Evolutionary conservation across 2,888 invertebrate species (phyloP).

Genomic region (Entomobrya multifasciata): DNA sequence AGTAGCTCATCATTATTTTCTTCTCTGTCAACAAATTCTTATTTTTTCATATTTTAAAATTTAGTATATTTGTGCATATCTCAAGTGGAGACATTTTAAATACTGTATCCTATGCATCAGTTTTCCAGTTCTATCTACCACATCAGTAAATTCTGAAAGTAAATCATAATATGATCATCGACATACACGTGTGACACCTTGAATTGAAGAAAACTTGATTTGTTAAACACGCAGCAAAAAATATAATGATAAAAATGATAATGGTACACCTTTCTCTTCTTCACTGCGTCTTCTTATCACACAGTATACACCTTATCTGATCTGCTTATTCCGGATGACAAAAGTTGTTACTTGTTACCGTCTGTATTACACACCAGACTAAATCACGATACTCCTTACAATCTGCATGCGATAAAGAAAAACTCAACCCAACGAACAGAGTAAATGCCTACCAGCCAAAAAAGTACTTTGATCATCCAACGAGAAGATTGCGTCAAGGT

Average conservation of each 20-base stretch:
- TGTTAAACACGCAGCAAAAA: background rate
- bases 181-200: background rate
- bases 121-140: too few relatives aligned
- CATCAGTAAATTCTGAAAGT: too few relatives aligned
- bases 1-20: too few relatives aligned
- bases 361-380: conserved; percentile 2
- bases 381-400: background rate
- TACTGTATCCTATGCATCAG: too few relatives aligned
- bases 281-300: background rate
- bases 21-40: too few relatives aligned
- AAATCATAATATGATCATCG: too few relatives aligned
- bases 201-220: background rate
- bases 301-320: background rate
- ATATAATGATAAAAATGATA: background rate
- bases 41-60: too few relatives aligned
- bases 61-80: too few relatives aligned
- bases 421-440: background rate
- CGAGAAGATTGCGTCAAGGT: conserved; percentile 36
- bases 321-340: conserved; percentile 15
- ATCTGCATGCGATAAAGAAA: background rate
- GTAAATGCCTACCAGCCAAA: background rate
- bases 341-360: background rate
- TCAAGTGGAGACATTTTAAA: too few relatives aligned
- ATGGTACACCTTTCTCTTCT: background rate
- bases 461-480: conserved; percentile 49